Conservation (phyloP, 2,888 invertebrate species). For the Latrodectus hesperus region DNA sequence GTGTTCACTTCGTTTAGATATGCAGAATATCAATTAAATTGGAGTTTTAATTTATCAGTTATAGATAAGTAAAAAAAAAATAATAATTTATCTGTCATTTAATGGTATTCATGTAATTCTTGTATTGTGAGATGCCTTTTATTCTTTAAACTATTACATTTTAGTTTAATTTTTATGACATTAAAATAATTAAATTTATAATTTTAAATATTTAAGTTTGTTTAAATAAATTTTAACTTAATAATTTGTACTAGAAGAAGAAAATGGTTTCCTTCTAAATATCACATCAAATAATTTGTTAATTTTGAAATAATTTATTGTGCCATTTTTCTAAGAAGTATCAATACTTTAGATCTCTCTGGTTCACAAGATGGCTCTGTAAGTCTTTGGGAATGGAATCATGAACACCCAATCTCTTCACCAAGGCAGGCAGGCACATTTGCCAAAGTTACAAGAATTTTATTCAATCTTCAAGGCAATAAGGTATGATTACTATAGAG, state of each 20-base stretch:
- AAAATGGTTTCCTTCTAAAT: no score
- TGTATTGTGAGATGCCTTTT: no score
- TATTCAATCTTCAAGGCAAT: slow-evolving; percentile 97
- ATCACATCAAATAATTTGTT: background rate
- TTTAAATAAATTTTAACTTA: background rate
- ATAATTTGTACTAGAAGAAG: no score
- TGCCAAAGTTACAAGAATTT: slow-evolving; percentile 89
- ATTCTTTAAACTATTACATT: background rate
- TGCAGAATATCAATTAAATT: no score
- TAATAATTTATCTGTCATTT: no score
- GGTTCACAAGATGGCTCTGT: slow-evolving; percentile 98
- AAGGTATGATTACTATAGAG: slow-evolving; percentile 77
- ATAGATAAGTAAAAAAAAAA: no score
- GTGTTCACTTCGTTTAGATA: no score
- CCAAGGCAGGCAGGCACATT: slow-evolving; percentile 95
- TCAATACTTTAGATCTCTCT: slow-evolving; percentile 82
- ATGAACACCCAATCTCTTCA: slow-evolving; percentile 89
- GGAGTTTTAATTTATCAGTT: no score
- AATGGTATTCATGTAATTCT: no score
- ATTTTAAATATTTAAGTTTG: background rate
- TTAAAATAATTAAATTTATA: background rate
- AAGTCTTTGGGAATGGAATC: slow-evolving; percentile 98
- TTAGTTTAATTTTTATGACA: background rate
- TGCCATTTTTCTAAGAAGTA: background rate
- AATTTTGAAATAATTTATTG: background rate